Conservation (phyloP, 2,113 vertebrate genomes). For the Python bivittatus region DNA sequence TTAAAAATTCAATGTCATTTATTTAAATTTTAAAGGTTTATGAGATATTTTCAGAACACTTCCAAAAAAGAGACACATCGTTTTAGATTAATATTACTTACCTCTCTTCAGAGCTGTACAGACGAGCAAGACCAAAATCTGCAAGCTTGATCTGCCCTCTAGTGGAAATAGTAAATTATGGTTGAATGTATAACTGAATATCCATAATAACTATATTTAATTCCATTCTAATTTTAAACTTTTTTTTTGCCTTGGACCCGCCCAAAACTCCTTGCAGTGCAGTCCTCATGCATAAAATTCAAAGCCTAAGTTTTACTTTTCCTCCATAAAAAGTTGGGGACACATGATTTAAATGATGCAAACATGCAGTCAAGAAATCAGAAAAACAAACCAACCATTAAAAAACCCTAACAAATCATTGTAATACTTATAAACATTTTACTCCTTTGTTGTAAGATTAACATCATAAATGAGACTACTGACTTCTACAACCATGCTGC, state of each 20-base stretch:
- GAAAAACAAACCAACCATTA: neutral
- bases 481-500: neutral
- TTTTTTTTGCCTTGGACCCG: neutral
- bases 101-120: conserved; percentile 88
- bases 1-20: neutral
- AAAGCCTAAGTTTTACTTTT: neutral
- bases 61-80: neutral
- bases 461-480: neutral
- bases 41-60: neutral
- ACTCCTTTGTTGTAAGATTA: neutral
- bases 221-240: neutral
- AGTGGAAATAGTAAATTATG: conserved; percentile 63
- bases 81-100: conserved; percentile 58
- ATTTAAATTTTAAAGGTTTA: neutral
- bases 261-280: neutral
- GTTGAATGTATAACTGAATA: neutral
- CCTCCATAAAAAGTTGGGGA: neutral
- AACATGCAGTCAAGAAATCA: neutral
- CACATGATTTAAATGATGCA: neutral
- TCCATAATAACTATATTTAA: neutral
- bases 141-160: conserved; percentile 89
- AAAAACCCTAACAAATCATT: neutral
- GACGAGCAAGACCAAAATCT: conserved; percentile 85
- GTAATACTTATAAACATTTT: neutral
- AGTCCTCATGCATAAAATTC: neutral